phyloP scores from a whole-genome alignment of 1,140 invertebrate genomes.

The Atta colombica region DNA sequence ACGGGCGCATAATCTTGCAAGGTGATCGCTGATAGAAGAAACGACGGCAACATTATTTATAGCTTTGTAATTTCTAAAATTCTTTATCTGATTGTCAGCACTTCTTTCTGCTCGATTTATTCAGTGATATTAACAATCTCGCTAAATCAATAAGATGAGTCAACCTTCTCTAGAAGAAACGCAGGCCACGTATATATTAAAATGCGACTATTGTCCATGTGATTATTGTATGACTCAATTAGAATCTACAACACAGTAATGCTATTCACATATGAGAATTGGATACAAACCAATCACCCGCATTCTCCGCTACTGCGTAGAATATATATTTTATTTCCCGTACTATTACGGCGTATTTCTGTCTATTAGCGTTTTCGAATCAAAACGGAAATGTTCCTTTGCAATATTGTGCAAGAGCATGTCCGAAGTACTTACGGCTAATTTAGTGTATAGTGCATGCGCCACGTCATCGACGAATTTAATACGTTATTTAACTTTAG shows the following conservation, averaged over 20 bases:
- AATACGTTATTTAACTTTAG: not conserved
- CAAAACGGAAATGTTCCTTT: not conserved
- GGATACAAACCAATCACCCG: conserved; percentile 44
- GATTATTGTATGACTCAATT: conserved; percentile 71
- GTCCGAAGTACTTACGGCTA: not conserved
- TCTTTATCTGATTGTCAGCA: not conserved
- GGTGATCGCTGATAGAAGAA: not conserved
- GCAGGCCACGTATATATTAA: not conserved
- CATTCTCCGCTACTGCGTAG: conserved; percentile 19
- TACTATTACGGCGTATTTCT: not conserved
- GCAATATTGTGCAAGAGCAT: conserved; percentile 38
- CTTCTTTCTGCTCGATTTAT: not conserved
- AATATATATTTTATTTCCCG: not conserved
- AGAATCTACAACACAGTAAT: conserved; percentile 60
- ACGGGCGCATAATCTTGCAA: not conserved
- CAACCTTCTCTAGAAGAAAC: not conserved
- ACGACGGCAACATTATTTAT: not conserved
- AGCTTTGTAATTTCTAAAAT: not conserved
- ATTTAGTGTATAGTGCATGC: not conserved
- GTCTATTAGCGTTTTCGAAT: not conserved
- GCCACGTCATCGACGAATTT: not conserved
- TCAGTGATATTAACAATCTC: not conserved
- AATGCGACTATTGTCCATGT: conserved; percentile 66
- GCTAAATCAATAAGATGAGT: conserved; percentile 14
- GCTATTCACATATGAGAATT: conserved; percentile 53